Percentiles rank a stretch among this genome's conserved stretches.
Conservation (phyloP, 2,888 invertebrate species). For the Meteorus colon region DNA sequence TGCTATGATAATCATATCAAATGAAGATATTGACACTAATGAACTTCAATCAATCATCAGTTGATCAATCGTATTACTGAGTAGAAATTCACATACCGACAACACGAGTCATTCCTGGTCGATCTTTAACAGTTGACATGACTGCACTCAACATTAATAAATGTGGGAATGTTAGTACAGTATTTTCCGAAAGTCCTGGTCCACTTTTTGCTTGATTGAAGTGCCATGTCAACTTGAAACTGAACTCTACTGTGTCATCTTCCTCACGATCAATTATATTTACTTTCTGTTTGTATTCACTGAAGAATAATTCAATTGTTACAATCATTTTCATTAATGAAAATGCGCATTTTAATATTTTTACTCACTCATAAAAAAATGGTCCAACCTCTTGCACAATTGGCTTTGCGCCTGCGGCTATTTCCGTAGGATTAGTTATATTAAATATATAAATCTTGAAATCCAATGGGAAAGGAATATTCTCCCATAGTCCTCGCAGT, state of each 20-base stretch:
- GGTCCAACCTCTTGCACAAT: slow-evolving; percentile 87
- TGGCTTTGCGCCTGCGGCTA: slow-evolving; percentile 82
- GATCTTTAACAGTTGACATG: slow-evolving; percentile 75
- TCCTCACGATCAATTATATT: slow-evolving; percentile 82
- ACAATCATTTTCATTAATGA: too few species aligned
- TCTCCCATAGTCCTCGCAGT: slow-evolving; percentile 84
- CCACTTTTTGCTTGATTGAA: slow-evolving; percentile 80
- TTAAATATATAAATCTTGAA: slow-evolving; percentile 88
- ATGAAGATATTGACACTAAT: slow-evolving; percentile 2
- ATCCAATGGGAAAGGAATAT: slow-evolving; percentile 84
- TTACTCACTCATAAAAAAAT: slow-evolving; percentile 83
- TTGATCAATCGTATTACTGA: background rate
- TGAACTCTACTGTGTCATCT: slow-evolving; percentile 84
- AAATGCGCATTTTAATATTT: too few species aligned
- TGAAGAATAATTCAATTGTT: slow-evolving; percentile 67
- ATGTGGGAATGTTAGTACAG: slow-evolving; percentile 82
- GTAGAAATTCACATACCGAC: slow-evolving; percentile 69
- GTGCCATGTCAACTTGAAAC: slow-evolving; percentile 80
- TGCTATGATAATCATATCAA: slow-evolving; percentile 52
- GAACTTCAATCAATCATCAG: background rate
- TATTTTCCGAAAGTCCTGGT: slow-evolving; percentile 83
- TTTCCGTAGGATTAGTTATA: slow-evolving; percentile 85
- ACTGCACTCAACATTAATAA: slow-evolving; percentile 80
- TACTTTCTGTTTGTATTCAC: slow-evolving; percentile 89
- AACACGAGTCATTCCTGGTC: slow-evolving; percentile 80